Evolutionary conservation across 2,888 invertebrate species (phyloP).

Genomic region (Thereva nobilitata): DNA sequence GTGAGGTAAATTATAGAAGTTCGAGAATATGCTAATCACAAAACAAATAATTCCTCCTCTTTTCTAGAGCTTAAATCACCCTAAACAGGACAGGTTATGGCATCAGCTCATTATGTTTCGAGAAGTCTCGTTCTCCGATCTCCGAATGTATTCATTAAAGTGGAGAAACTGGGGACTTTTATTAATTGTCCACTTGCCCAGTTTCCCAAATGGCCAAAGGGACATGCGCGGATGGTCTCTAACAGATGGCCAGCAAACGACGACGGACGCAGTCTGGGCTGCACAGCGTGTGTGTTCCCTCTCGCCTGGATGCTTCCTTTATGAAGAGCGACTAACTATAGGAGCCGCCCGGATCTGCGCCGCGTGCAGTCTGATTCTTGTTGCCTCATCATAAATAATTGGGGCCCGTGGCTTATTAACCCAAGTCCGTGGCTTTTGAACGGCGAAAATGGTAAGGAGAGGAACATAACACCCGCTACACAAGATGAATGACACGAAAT

Average conservation of each 20-base stretch:
- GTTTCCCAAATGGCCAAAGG: background rate
- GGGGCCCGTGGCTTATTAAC: slow-evolving; percentile 21
- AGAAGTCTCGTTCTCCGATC: background rate
- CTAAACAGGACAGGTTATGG: too few species aligned
- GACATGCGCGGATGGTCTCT: background rate
- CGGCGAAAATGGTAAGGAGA: background rate
- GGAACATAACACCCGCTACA: background rate
- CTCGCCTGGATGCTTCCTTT: too few species aligned
- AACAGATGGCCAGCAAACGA: slow-evolving; percentile 10
- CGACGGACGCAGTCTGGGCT: too few species aligned
- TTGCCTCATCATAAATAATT: slow-evolving; percentile 18
- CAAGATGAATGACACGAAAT: background rate
- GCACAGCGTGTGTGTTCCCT: too few species aligned
- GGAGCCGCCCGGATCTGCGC: background rate
- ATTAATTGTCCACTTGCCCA: slow-evolving; percentile 27
- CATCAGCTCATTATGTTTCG: too few species aligned
- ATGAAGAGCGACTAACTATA: too few species aligned
- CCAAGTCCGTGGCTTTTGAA: background rate
- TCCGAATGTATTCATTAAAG: slow-evolving; percentile 18
- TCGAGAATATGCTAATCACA: too few species aligned
- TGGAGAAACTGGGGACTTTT: slow-evolving; percentile 5
- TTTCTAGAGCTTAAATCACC: too few species aligned
- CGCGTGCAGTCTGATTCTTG: background rate
- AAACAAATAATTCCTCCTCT: too few species aligned
- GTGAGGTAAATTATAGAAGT: too few species aligned